These are phyloP conservation scores for Nyctereutes procyonoides DNA, from an alignment of 2,113 vertebrate genomes.

Conservation along the genomic window DNA sequence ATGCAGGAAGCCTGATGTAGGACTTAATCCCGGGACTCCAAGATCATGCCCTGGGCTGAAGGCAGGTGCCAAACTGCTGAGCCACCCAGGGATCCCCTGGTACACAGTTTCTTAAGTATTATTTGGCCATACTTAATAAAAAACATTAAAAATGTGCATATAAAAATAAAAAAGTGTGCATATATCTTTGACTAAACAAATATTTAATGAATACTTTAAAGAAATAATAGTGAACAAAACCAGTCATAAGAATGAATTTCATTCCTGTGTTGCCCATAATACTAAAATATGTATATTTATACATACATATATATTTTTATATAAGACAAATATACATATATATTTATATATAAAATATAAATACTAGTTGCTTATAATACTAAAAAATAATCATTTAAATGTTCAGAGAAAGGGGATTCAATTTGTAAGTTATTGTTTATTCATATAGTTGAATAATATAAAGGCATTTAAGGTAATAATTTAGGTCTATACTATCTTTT, in stretches of 20 bases:
- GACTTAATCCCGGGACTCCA: too few relatives aligned
- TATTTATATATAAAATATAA: too few relatives aligned
- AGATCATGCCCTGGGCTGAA: too few relatives aligned
- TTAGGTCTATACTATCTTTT: not conserved
- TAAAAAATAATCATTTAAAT: not conserved
- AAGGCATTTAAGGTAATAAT: conserved; percentile 22
- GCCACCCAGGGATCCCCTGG: too few relatives aligned
- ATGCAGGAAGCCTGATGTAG: too few relatives aligned
- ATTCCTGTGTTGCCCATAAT: not conserved
- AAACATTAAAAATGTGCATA: not conserved
- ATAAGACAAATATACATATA: too few relatives aligned
- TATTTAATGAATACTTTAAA: not conserved
- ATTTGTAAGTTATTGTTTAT: conserved; percentile 1
- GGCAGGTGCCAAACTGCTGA: too few relatives aligned
- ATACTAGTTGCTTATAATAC: not conserved
- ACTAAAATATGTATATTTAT: too few relatives aligned
- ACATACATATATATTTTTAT: too few relatives aligned
- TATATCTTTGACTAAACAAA: not conserved
- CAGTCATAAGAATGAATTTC: not conserved
- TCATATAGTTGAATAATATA: not conserved
- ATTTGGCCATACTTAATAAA: not conserved
- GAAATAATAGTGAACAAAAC: conserved; percentile 17
- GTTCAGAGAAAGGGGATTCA: too few relatives aligned
- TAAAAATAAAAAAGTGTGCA: not conserved
- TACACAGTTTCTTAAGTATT: not conserved